Conservation (phyloP, 2,888 invertebrate species). For the Melieria omissa region DNA sequence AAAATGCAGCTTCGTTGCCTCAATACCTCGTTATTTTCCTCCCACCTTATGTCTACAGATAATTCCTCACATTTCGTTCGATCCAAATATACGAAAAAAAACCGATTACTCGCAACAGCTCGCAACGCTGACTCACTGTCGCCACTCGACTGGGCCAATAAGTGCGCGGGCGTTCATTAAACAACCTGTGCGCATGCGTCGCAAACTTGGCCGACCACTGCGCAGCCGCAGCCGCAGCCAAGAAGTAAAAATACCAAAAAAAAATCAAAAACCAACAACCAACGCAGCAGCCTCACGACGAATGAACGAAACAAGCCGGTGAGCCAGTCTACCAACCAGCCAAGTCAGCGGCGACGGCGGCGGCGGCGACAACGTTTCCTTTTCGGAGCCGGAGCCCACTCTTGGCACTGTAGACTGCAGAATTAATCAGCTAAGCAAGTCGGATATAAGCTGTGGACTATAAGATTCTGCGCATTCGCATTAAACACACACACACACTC, state of each 20-base stretch:
- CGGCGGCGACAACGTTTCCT: constrained; percentile 16
- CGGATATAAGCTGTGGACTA: background rate
- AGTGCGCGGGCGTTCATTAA: constrained; percentile 49
- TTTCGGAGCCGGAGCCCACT: constrained; percentile 19
- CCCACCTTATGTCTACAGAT: too few species aligned
- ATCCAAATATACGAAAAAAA: too few species aligned
- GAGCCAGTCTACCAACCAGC: background rate
- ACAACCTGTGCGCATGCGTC: constrained; percentile 42
- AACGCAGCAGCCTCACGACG: constrained; percentile 16
- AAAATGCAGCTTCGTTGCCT: too few species aligned
- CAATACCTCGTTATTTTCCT: too few species aligned
- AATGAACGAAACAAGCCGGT: constrained; percentile 6
- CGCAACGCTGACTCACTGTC: background rate
- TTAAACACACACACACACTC: too few species aligned
- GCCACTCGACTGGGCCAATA: constrained; percentile 23
- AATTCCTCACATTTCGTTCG: too few species aligned
- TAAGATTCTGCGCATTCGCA: background rate
- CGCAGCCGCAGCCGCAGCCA: background rate
- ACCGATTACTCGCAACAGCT: background rate
- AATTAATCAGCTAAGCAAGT: constrained; percentile 33
- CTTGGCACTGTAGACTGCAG: constrained; percentile 12
- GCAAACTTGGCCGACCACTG: background rate
- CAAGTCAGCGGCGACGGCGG: constrained; percentile 22
- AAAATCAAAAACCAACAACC: background rate
- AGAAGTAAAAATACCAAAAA: background rate